Evolutionary conservation across 2,797 vertebrate species (phyloP).

Genomic region (Hydrophis major): DNA sequence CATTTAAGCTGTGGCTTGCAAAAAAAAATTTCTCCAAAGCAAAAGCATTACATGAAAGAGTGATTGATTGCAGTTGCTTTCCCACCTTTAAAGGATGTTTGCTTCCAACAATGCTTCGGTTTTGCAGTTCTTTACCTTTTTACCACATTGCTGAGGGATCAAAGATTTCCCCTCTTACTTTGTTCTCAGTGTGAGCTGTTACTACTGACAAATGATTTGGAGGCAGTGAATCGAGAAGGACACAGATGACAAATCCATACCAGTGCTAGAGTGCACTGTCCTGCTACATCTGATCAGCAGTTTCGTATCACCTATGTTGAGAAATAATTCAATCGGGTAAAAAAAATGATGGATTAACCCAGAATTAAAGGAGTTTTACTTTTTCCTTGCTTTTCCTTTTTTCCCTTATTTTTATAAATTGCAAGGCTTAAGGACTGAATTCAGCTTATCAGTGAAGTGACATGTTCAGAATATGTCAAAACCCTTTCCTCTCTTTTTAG

Average conservation of each 20-base stretch:
- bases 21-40: neutral
- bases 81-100: constrained; percentile 15
- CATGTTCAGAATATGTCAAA: neutral
- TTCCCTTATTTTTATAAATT: constrained; percentile 35
- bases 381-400: neutral
- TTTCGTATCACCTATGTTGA: constrained; percentile 70
- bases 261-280: constrained; percentile 69
- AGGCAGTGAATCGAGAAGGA: constrained; percentile 94
- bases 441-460: neutral
- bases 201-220: constrained; percentile 82
- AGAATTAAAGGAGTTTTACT: constrained; percentile 26
- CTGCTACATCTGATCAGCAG: constrained; percentile 76
- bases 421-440: neutral
- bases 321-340: constrained; percentile 74
- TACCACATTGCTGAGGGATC: constrained; percentile 69
- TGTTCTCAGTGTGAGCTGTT: constrained; percentile 68
- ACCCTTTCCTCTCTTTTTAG: neutral
- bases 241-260: constrained; percentile 93
- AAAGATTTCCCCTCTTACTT: constrained; percentile 71
- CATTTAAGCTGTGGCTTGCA: neutral
- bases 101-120: constrained; percentile 43
- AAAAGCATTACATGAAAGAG: neutral
- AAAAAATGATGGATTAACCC: constrained; percentile 65
- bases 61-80: neutral
- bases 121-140: constrained; percentile 58